A percentile compares a stretch with the other conserved stretches of the same genome.
Evolutionary conservation across 2,888 invertebrate species (phyloP).

Genomic region (Strigamia maritima): DNA sequence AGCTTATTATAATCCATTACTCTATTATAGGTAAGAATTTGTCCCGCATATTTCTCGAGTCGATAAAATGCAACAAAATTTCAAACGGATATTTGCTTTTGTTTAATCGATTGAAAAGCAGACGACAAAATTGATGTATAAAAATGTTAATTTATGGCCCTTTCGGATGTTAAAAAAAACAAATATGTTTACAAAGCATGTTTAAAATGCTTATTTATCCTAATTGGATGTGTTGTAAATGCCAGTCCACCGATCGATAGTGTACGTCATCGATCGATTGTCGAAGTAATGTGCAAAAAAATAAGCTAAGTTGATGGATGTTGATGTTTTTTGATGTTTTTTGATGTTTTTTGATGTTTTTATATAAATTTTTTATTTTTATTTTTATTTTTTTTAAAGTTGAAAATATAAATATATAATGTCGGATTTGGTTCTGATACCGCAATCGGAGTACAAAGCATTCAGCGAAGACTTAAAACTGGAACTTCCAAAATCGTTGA

Average conservation of each 20-base stretch:
- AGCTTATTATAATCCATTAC: background rate
- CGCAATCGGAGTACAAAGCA: background rate
- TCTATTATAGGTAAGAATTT: background rate
- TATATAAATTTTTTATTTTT: background rate
- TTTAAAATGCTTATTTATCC: background rate
- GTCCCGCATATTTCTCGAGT: no score
- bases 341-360: background rate
- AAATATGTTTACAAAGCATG: background rate
- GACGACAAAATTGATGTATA: background rate
- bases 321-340: no score
- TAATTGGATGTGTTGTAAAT: background rate
- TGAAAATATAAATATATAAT: background rate
- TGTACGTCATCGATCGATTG: background rate
- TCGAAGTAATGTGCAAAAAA: background rate
- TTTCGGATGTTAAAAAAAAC: background rate
- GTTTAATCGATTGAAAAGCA: background rate
- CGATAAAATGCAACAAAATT: background rate
- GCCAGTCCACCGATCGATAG: background rate
- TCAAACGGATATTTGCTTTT: background rate
- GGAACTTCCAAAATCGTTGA: constrained; percentile 18
- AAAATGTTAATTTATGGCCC: background rate
- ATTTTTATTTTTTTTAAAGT: background rate
- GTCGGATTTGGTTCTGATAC: constrained; percentile 8
- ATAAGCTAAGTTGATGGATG: no score
- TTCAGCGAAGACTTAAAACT: background rate